phyloP scores from a whole-genome alignment of 1,140 invertebrate genomes.

The Phthorimaea operculella region DNA sequence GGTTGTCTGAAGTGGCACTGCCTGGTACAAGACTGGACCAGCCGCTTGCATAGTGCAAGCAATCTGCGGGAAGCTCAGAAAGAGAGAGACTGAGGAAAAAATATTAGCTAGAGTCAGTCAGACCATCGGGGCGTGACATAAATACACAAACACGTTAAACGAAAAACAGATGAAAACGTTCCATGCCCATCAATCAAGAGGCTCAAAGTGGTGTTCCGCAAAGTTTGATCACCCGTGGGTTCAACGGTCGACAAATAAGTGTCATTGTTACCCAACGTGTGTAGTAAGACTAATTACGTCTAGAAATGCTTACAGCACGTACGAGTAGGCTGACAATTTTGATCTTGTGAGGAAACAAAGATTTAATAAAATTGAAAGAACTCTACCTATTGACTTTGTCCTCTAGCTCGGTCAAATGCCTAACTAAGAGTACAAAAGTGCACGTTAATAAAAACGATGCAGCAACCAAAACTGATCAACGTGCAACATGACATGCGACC shows the following conservation, averaged over 20 bases:
- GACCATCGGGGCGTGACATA: background rate
- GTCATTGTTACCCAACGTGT: background rate
- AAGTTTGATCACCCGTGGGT: conserved; percentile 18
- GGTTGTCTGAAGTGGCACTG: background rate
- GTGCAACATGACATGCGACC: conserved; percentile 20
- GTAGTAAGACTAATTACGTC: background rate
- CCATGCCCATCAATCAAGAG: conserved; percentile 16
- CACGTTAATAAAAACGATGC: conserved; percentile 3
- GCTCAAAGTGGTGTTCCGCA: conserved; percentile 1
- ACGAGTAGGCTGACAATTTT: too few species aligned
- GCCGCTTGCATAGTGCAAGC: background rate
- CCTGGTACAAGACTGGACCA: background rate
- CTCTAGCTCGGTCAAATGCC: background rate
- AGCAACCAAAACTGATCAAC: conserved; percentile 5
- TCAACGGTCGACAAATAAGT: conserved; percentile 14
- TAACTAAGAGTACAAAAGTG: background rate
- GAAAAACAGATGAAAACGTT: conserved; percentile 10
- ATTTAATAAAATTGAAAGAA: too few species aligned
- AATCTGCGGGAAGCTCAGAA: conserved; percentile 14
- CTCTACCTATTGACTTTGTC: too few species aligned
- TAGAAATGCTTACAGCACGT: background rate
- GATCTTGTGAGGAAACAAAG: too few species aligned
- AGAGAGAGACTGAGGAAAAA: conserved; percentile 33
- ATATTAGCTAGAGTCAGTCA: background rate
- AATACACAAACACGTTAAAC: conserved; percentile 11